phyloP scores from a whole-genome alignment of 2,113 vertebrate species.

The Sisor rabdophorus region DNA sequence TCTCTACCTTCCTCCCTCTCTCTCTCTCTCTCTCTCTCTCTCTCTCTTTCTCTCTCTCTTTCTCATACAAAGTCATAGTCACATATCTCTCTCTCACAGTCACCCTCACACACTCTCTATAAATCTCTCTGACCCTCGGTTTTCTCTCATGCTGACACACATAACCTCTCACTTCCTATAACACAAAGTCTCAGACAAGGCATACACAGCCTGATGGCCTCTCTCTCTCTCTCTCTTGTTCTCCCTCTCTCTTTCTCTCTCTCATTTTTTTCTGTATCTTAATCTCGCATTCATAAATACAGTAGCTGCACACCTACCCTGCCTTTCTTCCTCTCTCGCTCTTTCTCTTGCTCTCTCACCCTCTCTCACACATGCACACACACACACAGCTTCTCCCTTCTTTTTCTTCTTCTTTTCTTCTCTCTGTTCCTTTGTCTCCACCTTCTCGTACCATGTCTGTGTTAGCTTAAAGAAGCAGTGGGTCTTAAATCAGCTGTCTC shows the following conservation, averaged over 20 bases:
- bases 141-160: slow-evolving; percentile 21
- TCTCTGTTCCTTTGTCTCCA: slow-evolving; percentile 40
- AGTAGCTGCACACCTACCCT: background rate
- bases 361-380: background rate
- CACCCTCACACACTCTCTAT: slow-evolving; percentile 27
- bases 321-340: slow-evolving; percentile 31
- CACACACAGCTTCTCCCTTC: slow-evolving; percentile 41
- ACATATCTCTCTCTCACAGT: background rate
- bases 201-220: slow-evolving; percentile 19
- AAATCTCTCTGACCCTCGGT: background rate
- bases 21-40: background rate
- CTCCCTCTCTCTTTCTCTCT: slow-evolving; percentile 6
- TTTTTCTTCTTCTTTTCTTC: slow-evolving; percentile 10
- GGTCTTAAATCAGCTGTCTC: slow-evolving; percentile 78
- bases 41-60: background rate
- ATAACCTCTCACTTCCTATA: background rate
- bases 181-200: slow-evolving; percentile 24
- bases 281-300: slow-evolving; percentile 15
- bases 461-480: slow-evolving; percentile 68
- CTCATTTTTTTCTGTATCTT: background rate
- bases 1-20: background rate
- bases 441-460: slow-evolving; percentile 52
- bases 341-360: slow-evolving; percentile 39
- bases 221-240: slow-evolving; percentile 21
- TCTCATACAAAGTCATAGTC: slow-evolving; percentile 11